Evolutionary conservation across 2,113 vertebrate species (phyloP).

Genomic region (Xiphophorus couchianus): DNA sequence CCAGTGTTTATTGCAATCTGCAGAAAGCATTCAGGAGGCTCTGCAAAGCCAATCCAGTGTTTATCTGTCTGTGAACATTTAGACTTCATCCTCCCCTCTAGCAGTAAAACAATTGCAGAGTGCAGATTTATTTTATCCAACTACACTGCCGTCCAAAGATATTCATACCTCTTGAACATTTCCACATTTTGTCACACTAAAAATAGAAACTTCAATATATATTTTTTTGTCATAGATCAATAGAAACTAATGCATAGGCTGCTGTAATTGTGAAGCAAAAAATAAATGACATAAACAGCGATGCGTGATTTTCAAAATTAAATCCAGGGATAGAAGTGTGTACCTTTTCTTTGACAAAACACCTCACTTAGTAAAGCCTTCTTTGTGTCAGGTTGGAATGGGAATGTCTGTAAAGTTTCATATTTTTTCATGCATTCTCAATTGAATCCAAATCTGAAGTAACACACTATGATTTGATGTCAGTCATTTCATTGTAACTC

Average conservation of each 20-base stretch:
- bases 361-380: not conserved
- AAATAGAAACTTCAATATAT: not conserved
- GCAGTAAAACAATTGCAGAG: not conserved
- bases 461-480: too few species aligned
- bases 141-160: not conserved
- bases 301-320: too few species aligned
- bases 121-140: not conserved
- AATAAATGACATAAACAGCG: too few species aligned
- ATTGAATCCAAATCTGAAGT: too few species aligned
- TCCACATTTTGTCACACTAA: not conserved
- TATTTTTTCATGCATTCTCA: not conserved
- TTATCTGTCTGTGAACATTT: conserved; percentile 53
- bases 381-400: not conserved
- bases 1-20: conserved; percentile 47
- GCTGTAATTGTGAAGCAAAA: too few species aligned
- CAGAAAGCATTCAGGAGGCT: conserved; percentile 30
- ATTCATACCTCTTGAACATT: not conserved
- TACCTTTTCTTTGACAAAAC: too few species aligned
- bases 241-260: too few species aligned
- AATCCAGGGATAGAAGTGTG: too few species aligned
- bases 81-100: conserved; percentile 12
- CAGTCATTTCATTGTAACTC: too few species aligned
- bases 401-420: not conserved
- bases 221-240: too few species aligned
- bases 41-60: conserved; percentile 22